A percentile compares a stretch with the other conserved stretches of the same genome.
Evolutionary conservation across 2,797 vertebrate species (phyloP).

Genomic region (Balearica regulorum): DNA sequence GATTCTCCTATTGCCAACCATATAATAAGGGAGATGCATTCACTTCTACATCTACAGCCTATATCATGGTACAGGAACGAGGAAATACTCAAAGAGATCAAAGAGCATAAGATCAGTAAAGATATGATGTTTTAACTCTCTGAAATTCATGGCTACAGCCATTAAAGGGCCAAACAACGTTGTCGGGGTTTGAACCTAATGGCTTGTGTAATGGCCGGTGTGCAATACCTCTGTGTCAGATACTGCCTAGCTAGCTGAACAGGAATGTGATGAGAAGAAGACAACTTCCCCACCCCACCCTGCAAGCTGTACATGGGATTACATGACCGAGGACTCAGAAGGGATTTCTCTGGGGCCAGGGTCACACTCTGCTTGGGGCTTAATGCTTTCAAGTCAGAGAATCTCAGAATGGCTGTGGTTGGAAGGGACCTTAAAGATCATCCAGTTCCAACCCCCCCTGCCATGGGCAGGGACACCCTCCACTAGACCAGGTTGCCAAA

Average conservation of each 20-base stretch:
- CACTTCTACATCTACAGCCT: not conserved
- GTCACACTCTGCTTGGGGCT: not conserved
- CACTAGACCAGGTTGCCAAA: no score
- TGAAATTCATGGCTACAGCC: not conserved
- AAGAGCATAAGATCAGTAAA: not conserved
- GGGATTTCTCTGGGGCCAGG: not conserved
- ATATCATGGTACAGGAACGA: not conserved
- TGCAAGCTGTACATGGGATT: not conserved
- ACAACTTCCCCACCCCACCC: not conserved
- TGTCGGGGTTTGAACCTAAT: not conserved
- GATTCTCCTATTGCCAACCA: not conserved
- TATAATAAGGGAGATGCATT: not conserved
- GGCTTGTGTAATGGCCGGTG: not conserved
- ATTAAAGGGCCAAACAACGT: not conserved
- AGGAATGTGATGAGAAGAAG: rapidly evolving
- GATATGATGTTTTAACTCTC: not conserved
- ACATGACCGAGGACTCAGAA: not conserved
- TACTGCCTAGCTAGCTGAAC: not conserved
- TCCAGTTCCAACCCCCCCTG: no score
- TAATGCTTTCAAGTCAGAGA: not conserved
- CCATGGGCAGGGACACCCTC: no score
- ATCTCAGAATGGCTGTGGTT: no score
- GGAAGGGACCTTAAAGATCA: no score
- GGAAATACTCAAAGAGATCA: not conserved
- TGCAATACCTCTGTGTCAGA: not conserved